Evolutionary conservation across 2,888 invertebrate genomes (phyloP), one percentile per base, ranked within the genome.

Genomic region (Chloromyia formosa): DNA sequence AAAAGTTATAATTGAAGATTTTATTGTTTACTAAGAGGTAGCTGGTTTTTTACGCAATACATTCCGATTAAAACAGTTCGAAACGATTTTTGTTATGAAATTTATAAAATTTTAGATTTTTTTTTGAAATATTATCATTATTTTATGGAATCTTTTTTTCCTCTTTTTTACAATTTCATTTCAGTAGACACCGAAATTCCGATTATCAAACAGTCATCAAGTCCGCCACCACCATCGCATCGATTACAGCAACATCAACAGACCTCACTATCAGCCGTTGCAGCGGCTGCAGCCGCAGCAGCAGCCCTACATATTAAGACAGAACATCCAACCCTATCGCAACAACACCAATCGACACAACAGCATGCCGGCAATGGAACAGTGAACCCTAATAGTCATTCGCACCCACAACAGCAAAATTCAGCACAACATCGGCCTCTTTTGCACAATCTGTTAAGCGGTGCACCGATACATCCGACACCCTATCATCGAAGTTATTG

Each of bases 101-200:
- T 35, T 35, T 35, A 2, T 7, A 35, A 2, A 35, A 35, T 35
- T 35, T 35, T 35, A 35, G 27, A 35, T 35, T 35, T 35, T 4
- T 35, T 35, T 35, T 35, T 35, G 3, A 35, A 49, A 12, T 5
- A 49, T 18, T 20, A n/a, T 45, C 45, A 45, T 45, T 7, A 45
- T 45, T 45, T 12, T 45, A 45, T 45, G 45, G 9, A 10, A 10
- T n/a, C 20, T 10, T 66, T 49, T 45, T 12, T 10, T 49, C 45
- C 23, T 61, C 35, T 62, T 77, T 73, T 42, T 75, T 78, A 75
- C 27, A 35, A 80, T 77, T 78, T 76, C 61, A n/a, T 78, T 75
- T 60, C 78, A 82, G 71, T 80, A 84, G 86, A 86, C 81, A 86
- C 86, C 75, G 86, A 86, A 84, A 86, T 86, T 83, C 86, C 86